phyloP scores from a whole-genome alignment of 1,140 invertebrate species.

The Eufriesea mexicana region DNA sequence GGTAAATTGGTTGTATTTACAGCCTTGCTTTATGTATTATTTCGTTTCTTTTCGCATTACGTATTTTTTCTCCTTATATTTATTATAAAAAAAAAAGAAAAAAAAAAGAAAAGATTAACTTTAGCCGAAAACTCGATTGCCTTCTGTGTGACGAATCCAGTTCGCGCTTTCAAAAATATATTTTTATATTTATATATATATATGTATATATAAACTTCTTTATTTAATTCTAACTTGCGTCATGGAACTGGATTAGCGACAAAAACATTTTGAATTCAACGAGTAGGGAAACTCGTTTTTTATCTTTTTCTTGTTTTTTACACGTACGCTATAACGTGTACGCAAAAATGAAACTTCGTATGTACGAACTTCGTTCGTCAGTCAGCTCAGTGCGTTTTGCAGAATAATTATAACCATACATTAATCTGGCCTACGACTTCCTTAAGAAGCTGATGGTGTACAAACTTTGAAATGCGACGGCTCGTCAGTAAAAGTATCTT shows the following conservation, averaged over 20 bases:
- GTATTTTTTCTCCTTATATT: conserved; percentile 61
- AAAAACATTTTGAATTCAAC: conserved; percentile 57
- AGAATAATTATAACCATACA: conserved; percentile 53
- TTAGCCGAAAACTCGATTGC: conserved; percentile 60
- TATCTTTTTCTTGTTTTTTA: neutral
- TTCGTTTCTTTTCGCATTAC: conserved; percentile 45
- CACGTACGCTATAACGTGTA: conserved; percentile 73
- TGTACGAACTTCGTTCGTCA: conserved; percentile 48
- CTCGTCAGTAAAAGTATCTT: conserved; percentile 39
- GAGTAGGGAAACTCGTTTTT: conserved; percentile 35
- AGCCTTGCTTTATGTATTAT: conserved; percentile 57
- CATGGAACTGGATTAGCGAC: conserved; percentile 73
- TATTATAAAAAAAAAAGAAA: conserved; percentile 50
- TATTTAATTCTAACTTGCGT: conserved; percentile 69
- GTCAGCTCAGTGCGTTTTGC: conserved; percentile 56
- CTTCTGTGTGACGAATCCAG: conserved; percentile 65
- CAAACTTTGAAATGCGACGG: conserved; percentile 38
- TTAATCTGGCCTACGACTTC: conserved; percentile 49
- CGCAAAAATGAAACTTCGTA: conserved; percentile 58
- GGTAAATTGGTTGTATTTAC: conserved; percentile 74
- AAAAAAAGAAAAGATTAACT: conserved; percentile 50
- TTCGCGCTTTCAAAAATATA: conserved; percentile 71
- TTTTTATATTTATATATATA: conserved; percentile 68
- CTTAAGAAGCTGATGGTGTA: conserved; percentile 56
- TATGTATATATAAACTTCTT: conserved; percentile 68